phyloP scores from a whole-genome alignment of 2,888 invertebrate species.

The Tanaodytes sp. region DNA sequence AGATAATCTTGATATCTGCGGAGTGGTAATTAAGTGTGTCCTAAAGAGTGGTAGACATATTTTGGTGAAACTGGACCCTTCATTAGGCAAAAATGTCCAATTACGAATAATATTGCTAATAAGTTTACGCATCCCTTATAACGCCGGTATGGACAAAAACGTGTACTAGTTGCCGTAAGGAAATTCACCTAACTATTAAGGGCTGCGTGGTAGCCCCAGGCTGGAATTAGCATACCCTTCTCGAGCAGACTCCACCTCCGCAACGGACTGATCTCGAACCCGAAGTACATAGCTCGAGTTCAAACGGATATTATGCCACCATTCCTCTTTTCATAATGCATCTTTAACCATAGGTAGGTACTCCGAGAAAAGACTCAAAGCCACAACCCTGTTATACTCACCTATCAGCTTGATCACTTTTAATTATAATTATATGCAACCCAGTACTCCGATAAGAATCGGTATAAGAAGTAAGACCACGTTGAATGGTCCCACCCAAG shows the following conservation, averaged over 20 bases:
- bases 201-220: slow-evolving; percentile 72
- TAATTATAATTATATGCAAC: slow-evolving; percentile 72
- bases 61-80: slow-evolving; percentile 18
- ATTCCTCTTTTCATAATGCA: slow-evolving; percentile 68
- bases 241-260: slow-evolving; percentile 70
- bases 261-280: slow-evolving; percentile 65
- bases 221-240: slow-evolving; percentile 72
- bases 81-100: slow-evolving; percentile 41
- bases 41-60: too few relatives aligned
- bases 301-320: slow-evolving; percentile 72
- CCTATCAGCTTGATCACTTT: slow-evolving; percentile 70
- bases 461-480: slow-evolving; percentile 53
- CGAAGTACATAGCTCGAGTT: slow-evolving; percentile 70
- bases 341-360: slow-evolving; percentile 67
- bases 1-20: too few relatives aligned
- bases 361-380: slow-evolving; percentile 59
- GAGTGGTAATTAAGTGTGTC: too few relatives aligned
- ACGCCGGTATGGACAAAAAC: slow-evolving; percentile 53
- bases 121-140: slow-evolving; percentile 51
- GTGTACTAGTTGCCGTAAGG: slow-evolving; percentile 68
- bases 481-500: slow-evolving; percentile 67
- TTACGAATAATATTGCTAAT: slow-evolving; percentile 54
- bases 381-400: slow-evolving; percentile 51
- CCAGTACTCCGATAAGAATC: slow-evolving; percentile 65
- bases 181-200: slow-evolving; percentile 71